Percentiles rank a stretch among this genome's conserved stretches.
phyloP scores from a whole-genome alignment of 2,888 invertebrate species.

The Lasioglossum morio region DNA sequence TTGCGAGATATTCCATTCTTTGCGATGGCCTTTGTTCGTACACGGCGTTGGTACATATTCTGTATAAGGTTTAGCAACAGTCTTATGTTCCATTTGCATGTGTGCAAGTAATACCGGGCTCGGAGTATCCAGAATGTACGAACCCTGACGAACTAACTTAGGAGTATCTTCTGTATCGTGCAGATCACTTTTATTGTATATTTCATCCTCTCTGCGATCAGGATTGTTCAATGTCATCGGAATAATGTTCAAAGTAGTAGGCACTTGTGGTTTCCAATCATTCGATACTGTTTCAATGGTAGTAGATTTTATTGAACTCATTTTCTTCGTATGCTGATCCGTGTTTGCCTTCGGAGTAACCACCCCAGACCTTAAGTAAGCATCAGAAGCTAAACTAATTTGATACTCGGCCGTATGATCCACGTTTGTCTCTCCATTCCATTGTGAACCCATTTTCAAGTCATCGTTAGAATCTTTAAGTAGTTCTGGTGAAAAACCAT shows the following conservation, averaged over 20 bases:
- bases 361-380: constrained; percentile 64
- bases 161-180: constrained; percentile 75
- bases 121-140: constrained; percentile 92
- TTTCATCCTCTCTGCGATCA: constrained; percentile 18
- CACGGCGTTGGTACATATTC: constrained; percentile 74
- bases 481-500: background rate
- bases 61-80: constrained; percentile 50
- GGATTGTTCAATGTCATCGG: constrained; percentile 76
- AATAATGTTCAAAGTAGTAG: constrained; percentile 80
- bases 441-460: background rate
- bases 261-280: constrained; percentile 80
- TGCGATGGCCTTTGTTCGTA: constrained; percentile 66
- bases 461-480: constrained; percentile 32
- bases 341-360: constrained; percentile 70
- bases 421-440: background rate
- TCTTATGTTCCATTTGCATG: constrained; percentile 84
- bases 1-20: constrained; percentile 77
- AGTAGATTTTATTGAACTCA: constrained; percentile 66
- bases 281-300: constrained; percentile 66
- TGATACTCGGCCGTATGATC: constrained; percentile 3
- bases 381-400: constrained; percentile 3
- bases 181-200: constrained; percentile 36
- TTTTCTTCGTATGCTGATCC: constrained; percentile 72
- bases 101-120: constrained; percentile 91
- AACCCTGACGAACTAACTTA: constrained; percentile 89